Percentiles rank a stretch among this genome's conserved stretches.
Evolutionary conservation across 2,888 invertebrate genomes (phyloP).

Genomic region (Sericinus montela): DNA sequence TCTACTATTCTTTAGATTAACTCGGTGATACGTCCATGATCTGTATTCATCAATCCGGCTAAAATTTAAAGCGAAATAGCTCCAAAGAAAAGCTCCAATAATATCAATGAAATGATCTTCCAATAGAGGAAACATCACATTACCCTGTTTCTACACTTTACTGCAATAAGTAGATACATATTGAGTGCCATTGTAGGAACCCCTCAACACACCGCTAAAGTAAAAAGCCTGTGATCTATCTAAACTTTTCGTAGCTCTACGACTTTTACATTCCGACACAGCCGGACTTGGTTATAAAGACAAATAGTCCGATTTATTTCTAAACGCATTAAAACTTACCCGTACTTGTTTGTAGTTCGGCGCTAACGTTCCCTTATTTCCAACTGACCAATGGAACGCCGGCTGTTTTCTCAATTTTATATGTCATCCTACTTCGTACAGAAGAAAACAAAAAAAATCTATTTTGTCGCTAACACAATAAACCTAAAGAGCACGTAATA

Average conservation of each 20-base stretch:
- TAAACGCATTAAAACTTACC: conserved; percentile 60
- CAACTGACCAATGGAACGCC: conserved; percentile 22
- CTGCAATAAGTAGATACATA: too few relatives aligned
- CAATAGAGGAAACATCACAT: too few relatives aligned
- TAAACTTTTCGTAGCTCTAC: not conserved
- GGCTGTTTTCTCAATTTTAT: conserved; percentile 24
- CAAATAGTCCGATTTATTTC: conserved; percentile 66
- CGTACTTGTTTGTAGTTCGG: conserved; percentile 25
- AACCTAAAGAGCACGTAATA: conserved; percentile 8
- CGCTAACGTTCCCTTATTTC: conserved; percentile 24
- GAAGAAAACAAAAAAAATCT: conserved; percentile 11
- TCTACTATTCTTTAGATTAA: too few relatives aligned
- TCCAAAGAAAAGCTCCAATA: too few relatives aligned
- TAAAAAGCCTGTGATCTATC: too few relatives aligned
- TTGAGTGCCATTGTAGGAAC: too few relatives aligned
- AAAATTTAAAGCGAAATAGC: too few relatives aligned
- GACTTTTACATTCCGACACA: conserved; percentile 4
- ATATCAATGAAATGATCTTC: too few relatives aligned
- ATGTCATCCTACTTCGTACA: conserved; percentile 8
- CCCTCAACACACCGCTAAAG: too few relatives aligned
- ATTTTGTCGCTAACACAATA: conserved; percentile 15
- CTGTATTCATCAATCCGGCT: too few relatives aligned
- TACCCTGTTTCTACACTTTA: too few relatives aligned
- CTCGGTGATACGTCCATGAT: too few relatives aligned
- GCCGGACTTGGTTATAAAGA: conserved; percentile 37